These are phyloP conservation scores for Caenorhabditis remanei DNA, from an alignment of 1,140 invertebrate species.

Conservation along the genomic window DNA sequence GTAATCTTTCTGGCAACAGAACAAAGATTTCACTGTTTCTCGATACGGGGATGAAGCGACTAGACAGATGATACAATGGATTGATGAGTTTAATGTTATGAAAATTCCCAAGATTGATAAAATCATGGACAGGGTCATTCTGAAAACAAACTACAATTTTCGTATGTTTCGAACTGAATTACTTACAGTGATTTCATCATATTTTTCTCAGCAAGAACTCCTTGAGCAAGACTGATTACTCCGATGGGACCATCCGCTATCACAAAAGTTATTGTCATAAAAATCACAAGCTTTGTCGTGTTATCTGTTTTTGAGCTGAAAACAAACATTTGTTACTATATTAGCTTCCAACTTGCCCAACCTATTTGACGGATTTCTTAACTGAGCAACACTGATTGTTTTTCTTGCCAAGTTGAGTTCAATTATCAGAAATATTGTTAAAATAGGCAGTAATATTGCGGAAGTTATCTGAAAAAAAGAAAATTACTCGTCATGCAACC, in stretches of 20 bases:
- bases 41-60: background rate
- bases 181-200: background rate
- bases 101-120: background rate
- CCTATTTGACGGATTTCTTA: background rate
- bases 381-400: background rate
- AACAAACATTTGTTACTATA: background rate
- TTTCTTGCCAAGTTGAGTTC: background rate
- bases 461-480: background rate
- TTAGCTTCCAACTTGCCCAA: background rate
- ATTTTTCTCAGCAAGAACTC: background rate
- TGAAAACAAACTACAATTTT: background rate
- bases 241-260: background rate
- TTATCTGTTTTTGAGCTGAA: background rate
- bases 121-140: background rate
- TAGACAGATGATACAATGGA: conserved; percentile 5
- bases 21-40: background rate
- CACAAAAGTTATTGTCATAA: conserved; percentile 17
- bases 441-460: background rate
- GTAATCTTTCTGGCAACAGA: background rate
- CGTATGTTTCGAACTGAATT: background rate
- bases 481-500: background rate
- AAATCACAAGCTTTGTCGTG: background rate
- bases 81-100: background rate
- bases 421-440: background rate
- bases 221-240: background rate